Percentiles rank a stretch among this genome's conserved stretches.
These are phyloP conservation scores for Parazoanthus swiftii DNA, from an alignment of 92 coral and sea anemone species.

Conservation along the genomic window DNA sequence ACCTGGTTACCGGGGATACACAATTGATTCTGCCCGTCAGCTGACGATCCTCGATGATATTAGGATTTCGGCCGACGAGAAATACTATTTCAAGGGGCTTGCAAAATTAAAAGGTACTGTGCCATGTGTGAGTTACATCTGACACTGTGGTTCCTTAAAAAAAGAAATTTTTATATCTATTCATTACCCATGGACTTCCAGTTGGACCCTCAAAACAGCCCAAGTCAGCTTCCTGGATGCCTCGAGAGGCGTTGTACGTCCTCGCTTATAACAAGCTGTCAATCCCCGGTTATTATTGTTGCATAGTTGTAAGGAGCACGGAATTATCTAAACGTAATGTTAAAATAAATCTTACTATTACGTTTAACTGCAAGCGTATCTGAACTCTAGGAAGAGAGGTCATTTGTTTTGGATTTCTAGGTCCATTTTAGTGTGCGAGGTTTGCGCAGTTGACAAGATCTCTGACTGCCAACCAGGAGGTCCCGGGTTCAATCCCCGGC, in stretches of 20 bases:
- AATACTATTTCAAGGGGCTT: constrained; percentile 88
- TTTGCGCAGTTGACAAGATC: too few species aligned
- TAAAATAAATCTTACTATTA: too few species aligned
- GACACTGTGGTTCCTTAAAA: too few species aligned
- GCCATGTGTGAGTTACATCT: not conserved
- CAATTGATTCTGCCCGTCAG: constrained; percentile 83
- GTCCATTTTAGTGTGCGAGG: too few species aligned
- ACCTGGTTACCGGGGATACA: constrained; percentile 91
- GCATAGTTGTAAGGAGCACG: too few species aligned
- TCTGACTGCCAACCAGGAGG: too few species aligned
- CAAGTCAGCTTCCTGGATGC: not conserved
- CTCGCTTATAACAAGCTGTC: too few species aligned
- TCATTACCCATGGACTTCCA: not conserved
- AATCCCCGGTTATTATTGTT: too few species aligned
- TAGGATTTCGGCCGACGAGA: constrained; percentile 95
- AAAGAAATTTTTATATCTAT: not conserved
- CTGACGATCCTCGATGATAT: constrained; percentile 86
- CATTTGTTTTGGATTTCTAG: too few species aligned
- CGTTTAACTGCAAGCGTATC: not conserved
- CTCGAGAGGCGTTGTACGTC: too few species aligned
- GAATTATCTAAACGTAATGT: not conserved
- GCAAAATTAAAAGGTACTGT: constrained; percentile 83
- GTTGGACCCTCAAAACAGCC: not conserved
- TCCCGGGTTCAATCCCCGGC: too few species aligned
- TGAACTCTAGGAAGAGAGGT: not conserved